Base-by-base conservation (phyloP, 35 echinoderm and acorn worm genomes). In the Eucidaris tribuloides region DNA sequence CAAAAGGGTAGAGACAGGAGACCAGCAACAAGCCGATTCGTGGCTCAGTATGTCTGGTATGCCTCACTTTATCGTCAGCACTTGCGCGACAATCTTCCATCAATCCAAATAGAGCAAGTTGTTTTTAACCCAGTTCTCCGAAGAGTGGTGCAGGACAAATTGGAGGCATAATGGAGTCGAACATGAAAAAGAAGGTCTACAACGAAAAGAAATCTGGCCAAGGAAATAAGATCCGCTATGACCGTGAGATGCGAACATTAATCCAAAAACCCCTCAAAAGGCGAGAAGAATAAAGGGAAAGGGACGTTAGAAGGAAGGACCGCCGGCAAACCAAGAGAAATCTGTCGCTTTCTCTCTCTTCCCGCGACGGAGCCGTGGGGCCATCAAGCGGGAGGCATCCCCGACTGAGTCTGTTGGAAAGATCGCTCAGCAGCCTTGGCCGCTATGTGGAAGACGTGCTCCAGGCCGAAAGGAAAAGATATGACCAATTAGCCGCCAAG, bases 311-410 rank as follows among this genome's bases (percentile, higher is more conserved):
- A 81, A 82, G 77, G 93, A 99, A 84, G 96, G 93, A 46, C 96
- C 96, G 42, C 65, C 90, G 81, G 96, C 96, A 84, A 90, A 90
- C 0, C 93, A 99, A 72, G 79, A 91, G 36, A 99, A 99, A 36
- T 34, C 93, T 90, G 93, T 91, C 0, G 90, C 90, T 35, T 99
- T 99, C 80, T 99, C 93, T 76, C 50, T 99, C 44, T 99, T 81
- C 96, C 89, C 90, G 37, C 89, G 92, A 29, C 90, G 93, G 40
- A 83, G 93, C 46, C 55, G 96, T 42, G 82, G 65, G n/a, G 78
- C 66, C 58, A 84, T 99, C 17, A 93, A 84, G 80, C 76, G 71
- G 35, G 30, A 5, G 3, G n/a, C n/a, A 82, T 93, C 65, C 82
- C 91, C 38, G 87, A 89, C 17, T 90, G 77, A n/a, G 70, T 84